Percentiles rank a stretch among this genome's conserved stretches.
These are phyloP conservation scores for Orthochromis malagaraziensis DNA, from an alignment of 2,113 vertebrate genomes.

Conservation along the genomic window DNA sequence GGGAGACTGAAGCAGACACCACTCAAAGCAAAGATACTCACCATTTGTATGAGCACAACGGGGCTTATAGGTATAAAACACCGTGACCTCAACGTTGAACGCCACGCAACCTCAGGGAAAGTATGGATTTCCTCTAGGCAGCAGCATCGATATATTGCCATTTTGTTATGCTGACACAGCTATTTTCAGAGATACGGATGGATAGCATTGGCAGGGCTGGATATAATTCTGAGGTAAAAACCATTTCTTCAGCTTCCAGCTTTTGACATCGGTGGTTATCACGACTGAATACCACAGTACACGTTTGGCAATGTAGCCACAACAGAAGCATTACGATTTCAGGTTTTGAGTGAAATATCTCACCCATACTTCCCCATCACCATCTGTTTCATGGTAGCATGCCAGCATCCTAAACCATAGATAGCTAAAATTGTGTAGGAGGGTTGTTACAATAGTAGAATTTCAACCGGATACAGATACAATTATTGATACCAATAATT, in stretches of 20 bases:
- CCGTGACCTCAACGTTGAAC: not conserved
- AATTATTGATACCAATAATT: not conserved
- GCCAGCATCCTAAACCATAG: not conserved
- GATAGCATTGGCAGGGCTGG: not conserved
- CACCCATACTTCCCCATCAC: not conserved
- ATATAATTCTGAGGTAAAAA: not conserved
- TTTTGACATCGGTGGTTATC: not conserved
- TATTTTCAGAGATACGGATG: not conserved
- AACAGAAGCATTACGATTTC: not conserved
- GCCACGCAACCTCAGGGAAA: not conserved
- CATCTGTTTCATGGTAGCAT: not conserved
- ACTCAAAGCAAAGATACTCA: not conserved
- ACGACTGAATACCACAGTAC: not conserved
- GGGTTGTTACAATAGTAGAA: not conserved
- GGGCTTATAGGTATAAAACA: not conserved
- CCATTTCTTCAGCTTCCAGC: not conserved
- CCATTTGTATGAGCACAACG: not conserved
- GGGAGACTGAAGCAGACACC: not conserved
- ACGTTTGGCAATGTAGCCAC: not conserved
- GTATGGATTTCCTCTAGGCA: constrained; percentile 13
- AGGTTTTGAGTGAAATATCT: not conserved
- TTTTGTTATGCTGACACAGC: constrained; percentile 5
- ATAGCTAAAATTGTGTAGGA: not conserved
- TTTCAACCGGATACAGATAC: not conserved
- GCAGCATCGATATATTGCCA: constrained; percentile 5